Evolutionary conservation across 2,888 invertebrate genomes (phyloP).

Genomic region (Taphrorychus bicolor): DNA sequence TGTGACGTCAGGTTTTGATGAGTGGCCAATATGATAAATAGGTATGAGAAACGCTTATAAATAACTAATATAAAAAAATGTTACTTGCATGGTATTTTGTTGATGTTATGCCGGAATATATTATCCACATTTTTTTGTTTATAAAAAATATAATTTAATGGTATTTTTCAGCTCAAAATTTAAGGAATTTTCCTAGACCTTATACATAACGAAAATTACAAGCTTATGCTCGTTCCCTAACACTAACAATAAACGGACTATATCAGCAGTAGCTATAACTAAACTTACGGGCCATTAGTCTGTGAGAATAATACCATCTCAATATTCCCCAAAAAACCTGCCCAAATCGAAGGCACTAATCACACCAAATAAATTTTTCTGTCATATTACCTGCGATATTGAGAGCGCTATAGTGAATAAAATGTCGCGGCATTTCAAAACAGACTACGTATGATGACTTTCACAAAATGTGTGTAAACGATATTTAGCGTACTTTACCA

Average conservation of each 20-base stretch:
- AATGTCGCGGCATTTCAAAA: constrained; percentile 29
- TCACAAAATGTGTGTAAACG: constrained; percentile 37
- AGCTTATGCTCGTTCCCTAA: no score
- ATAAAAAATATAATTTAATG: no score
- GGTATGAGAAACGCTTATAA: neutral
- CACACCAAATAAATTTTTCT: constrained; percentile 14
- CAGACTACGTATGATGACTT: constrained; percentile 40
- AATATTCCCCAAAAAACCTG: neutral
- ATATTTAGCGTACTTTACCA: constrained; percentile 31
- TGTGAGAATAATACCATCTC: constrained; percentile 15
- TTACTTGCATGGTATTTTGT: no score
- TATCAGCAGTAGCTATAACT: no score
- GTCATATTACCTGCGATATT: constrained; percentile 25
- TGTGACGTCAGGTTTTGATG: neutral
- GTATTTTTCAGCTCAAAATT: no score
- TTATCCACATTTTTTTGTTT: no score
- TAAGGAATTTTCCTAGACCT: no score
- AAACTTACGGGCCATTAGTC: constrained; percentile 22
- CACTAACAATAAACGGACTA: no score
- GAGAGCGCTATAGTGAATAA: constrained; percentile 19
- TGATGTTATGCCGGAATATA: no score
- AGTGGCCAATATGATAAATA: neutral
- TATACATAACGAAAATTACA: no score
- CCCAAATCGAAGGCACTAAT: constrained; percentile 6
- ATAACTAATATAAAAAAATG: neutral